Percentiles rank a stretch among this genome's conserved stretches.
These are phyloP conservation scores for Eospalax fontanierii DNA, from an alignment of 2,797 vertebrate genomes.

Conservation along the genomic window DNA sequence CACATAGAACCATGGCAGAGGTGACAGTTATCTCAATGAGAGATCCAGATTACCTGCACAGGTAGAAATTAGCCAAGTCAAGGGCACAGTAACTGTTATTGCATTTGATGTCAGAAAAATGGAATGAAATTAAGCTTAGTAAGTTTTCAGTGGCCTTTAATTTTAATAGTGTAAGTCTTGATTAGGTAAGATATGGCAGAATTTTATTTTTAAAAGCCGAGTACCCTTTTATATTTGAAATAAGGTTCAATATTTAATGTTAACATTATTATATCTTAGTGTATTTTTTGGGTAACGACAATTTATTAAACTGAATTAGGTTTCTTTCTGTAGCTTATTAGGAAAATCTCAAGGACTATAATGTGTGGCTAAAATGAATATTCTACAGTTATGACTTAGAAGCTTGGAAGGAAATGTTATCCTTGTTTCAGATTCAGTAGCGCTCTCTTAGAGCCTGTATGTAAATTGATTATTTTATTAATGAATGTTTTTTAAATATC, in stretches of 20 bases:
- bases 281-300: slow-evolving; percentile 84
- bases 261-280: slow-evolving; percentile 70
- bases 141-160: slow-evolving; percentile 83
- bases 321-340: slow-evolving; percentile 83
- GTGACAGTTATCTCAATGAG: slow-evolving; percentile 78
- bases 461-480: slow-evolving; percentile 86
- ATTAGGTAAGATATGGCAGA: slow-evolving; percentile 83
- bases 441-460: slow-evolving; percentile 74
- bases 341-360: slow-evolving; percentile 87
- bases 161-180: slow-evolving; percentile 78
- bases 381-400: slow-evolving; percentile 73
- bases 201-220: slow-evolving; percentile 82
- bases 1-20: slow-evolving; percentile 66
- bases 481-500: slow-evolving; percentile 84
- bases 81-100: slow-evolving; percentile 72
- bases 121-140: slow-evolving; percentile 81
- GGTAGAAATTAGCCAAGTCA: slow-evolving; percentile 57
- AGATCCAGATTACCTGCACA: slow-evolving; percentile 70
- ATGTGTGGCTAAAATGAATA: slow-evolving; percentile 71
- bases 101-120: slow-evolving; percentile 71
- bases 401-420: slow-evolving; percentile 69
- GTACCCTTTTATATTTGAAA: slow-evolving; percentile 85
- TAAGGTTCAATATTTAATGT: slow-evolving; percentile 70
- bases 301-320: slow-evolving; percentile 69
- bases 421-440: slow-evolving; percentile 71